phyloP scores from a whole-genome alignment of 2,797 vertebrate species.

The Pseudochaenichthys georgianus region DNA sequence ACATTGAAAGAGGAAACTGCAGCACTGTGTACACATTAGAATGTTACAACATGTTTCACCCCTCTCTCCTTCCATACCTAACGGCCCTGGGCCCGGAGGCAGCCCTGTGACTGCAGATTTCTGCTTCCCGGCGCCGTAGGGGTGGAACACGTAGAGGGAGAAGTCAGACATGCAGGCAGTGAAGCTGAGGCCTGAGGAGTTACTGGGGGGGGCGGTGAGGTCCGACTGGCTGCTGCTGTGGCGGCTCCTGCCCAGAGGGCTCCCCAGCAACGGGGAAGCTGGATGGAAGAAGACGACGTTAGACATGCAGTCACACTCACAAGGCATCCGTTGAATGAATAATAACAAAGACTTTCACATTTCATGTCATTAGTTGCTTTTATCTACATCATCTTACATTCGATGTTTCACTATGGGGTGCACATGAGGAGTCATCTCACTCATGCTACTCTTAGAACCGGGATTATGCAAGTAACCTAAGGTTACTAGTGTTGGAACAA shows the following conservation, averaged over 20 bases:
- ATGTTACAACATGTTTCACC: not conserved
- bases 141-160: slow-evolving; percentile 97
- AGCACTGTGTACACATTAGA: not conserved
- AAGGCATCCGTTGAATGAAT: not conserved
- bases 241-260: slow-evolving; percentile 93
- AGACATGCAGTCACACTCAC: not conserved
- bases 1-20: slow-evolving; percentile 2
- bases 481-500: too few species aligned
- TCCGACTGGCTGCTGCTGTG: slow-evolving; percentile 99
- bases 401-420: too few species aligned
- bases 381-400: too few species aligned
- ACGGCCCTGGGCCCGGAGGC: slow-evolving; percentile 84
- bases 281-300: slow-evolving; percentile 5
- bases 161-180: slow-evolving; percentile 99
- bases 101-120: slow-evolving; percentile 93
- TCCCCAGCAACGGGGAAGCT: slow-evolving; percentile 89
- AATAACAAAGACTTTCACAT: too few species aligned
- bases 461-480: too few species aligned
- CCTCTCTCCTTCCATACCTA: slow-evolving; percentile 59
- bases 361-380: too few species aligned
- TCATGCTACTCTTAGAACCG: too few species aligned
- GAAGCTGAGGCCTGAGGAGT: slow-evolving; percentile 97
- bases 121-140: slow-evolving; percentile 97
- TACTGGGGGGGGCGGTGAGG: slow-evolving; percentile 89
- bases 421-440: too few species aligned